phyloP scores from a whole-genome alignment of 2,113 vertebrate species.

The Benitochromis conjunctus region DNA sequence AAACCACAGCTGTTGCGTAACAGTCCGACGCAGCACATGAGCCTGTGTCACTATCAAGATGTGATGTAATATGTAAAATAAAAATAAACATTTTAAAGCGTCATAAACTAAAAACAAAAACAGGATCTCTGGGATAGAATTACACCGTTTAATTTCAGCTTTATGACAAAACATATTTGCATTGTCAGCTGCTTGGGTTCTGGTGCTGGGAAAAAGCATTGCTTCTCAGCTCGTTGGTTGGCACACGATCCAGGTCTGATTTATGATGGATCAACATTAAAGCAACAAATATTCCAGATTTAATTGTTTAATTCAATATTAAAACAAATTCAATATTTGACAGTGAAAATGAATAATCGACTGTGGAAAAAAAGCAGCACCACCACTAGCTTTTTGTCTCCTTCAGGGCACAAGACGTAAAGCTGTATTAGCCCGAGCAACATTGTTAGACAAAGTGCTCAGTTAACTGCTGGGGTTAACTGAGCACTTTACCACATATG shows the following conservation, averaged over 20 bases:
- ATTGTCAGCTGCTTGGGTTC: neutral
- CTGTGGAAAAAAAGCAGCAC: neutral
- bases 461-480: neutral
- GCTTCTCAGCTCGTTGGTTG: neutral
- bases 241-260: conserved; percentile 15
- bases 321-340: neutral
- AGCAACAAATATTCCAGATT: neutral
- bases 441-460: neutral
- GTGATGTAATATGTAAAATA: neutral
- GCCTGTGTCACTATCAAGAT: neutral
- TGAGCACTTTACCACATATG: neutral
- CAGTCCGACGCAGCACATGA: neutral
- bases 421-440: neutral
- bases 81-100: neutral
- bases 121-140: neutral
- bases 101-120: neutral
- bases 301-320: neutral
- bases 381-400: neutral
- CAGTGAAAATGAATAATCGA: neutral
- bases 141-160: neutral
- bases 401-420: neutral
- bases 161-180: neutral
- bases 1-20: neutral
- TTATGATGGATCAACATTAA: neutral
- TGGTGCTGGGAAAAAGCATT: neutral